Evolutionary conservation across 2,113 vertebrate genomes (phyloP), one percentile per base, ranked within the genome.

Genomic region (Dissostichus mawsoni): DNA sequence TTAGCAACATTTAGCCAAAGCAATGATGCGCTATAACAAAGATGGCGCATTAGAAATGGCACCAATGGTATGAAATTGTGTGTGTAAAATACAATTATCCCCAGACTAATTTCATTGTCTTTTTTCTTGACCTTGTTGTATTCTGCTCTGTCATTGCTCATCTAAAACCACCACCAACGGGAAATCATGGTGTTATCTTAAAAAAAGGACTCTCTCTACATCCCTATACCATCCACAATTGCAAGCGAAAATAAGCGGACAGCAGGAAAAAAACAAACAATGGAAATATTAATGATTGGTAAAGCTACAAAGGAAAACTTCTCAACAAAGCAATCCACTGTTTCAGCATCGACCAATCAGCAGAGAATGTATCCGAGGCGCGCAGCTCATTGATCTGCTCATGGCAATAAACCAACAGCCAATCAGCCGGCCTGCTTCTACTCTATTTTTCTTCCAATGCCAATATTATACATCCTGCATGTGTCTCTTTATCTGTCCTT

Each of bases 221-320:
- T 69, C 63, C 69, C 48, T 51, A 44, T 74, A 64, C 44, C 56
- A 20, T 66, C 33, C 50, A 14, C 70, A 63, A 45, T 18, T 45
- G 76, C 57, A 65, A 56, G 58, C 51, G 63, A 63, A 75, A 81
- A 78, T 74, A 70, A 74, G 70, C 47, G 82, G 51, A 70, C 13
- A 23, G 59, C 67, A 25, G 8, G 20, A 56, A 16, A 53, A 69
- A 81, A 69, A 36, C 36, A 83, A 83, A 85, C 69, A 83, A 81
- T 74, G 84, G 82, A 84, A 90, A 87, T 80, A 78, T 78, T 55
- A 81, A 80, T 33, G 66, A 82, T 45, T 69, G 51, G 36, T 36
- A 48, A 75, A 59, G 52, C 74, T 65, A 48, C 23, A 85, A 61
- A 58, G 67, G 48, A 67, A 56, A n/a, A 10, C 18, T 64, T 57